Conservation (phyloP, 2,888 invertebrate species). For the Sussaba pulchella region DNA sequence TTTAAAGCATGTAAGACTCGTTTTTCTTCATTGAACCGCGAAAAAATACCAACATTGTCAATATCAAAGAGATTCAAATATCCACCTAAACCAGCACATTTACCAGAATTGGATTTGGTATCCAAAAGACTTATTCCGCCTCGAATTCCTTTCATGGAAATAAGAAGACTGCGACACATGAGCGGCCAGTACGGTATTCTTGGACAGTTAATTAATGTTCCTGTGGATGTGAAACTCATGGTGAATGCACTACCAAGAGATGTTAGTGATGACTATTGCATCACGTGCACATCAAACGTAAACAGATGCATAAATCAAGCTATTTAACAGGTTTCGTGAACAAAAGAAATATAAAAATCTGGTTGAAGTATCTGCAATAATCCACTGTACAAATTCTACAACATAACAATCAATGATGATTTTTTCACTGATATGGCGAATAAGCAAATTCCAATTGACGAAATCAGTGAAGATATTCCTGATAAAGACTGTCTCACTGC, state of each 20-base stretch:
- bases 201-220: conserved; percentile 76
- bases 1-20: conserved; percentile 18
- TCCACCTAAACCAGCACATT: conserved; percentile 64
- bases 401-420: no score
- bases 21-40: no score
- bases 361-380: no score
- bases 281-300: conserved; percentile 71
- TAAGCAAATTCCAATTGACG: no score
- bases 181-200: conserved; percentile 71
- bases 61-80: conserved; percentile 70
- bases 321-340: no score
- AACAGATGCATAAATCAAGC: no score
- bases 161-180: conserved; percentile 70
- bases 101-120: conserved; percentile 68
- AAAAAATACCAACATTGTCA: conserved; percentile 56
- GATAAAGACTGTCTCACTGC: no score
- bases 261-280: conserved; percentile 72
- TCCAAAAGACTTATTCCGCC: conserved; percentile 72
- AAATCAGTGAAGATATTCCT: no score
- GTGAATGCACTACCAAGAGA: conserved; percentile 70
- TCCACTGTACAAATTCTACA: no score
- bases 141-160: no score
- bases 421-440: no score
- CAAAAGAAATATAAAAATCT: no score
- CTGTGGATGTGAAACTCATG: conserved; percentile 70